Evolutionary conservation across 2,113 vertebrate species (phyloP).

Genomic region (Eulemur rufifrons): DNA sequence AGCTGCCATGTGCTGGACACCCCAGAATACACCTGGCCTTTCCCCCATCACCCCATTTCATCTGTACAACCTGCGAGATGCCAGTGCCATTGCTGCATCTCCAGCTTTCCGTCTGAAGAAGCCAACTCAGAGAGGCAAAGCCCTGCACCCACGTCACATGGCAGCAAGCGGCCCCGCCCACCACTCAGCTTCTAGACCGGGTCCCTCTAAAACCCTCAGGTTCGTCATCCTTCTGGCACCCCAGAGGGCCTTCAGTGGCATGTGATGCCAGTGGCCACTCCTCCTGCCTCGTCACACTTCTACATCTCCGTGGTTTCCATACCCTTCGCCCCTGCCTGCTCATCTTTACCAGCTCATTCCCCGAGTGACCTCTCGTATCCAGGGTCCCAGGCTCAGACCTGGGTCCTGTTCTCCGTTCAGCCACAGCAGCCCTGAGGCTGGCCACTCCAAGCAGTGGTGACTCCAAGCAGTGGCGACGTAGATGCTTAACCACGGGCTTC

Average conservation of each 20-base stretch:
- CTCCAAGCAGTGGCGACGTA: background rate
- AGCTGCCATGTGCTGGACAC: background rate
- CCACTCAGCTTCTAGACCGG: background rate
- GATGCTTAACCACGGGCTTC: background rate
- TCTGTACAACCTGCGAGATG: background rate
- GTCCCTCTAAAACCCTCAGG: background rate
- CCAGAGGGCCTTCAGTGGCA: background rate
- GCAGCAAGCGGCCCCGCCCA: background rate
- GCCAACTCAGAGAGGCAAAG: background rate
- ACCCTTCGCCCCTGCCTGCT: background rate
- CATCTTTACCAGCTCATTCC: background rate
- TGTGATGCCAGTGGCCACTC: rapidly evolving
- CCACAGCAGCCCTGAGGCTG: background rate
- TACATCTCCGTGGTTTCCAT: background rate
- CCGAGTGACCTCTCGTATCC: background rate
- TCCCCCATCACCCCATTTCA: no score
- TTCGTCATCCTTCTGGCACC: background rate
- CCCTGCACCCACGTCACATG: background rate
- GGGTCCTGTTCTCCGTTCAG: background rate
- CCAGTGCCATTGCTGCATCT: background rate
- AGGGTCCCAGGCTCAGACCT: background rate
- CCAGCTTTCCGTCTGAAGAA: background rate
- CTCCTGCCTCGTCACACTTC: background rate
- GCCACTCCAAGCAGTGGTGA: rapidly evolving
- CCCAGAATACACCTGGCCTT: background rate